Evolutionary conservation across 2,113 vertebrate genomes (phyloP).

Genomic region (Nyctibius bracteatus): DNA sequence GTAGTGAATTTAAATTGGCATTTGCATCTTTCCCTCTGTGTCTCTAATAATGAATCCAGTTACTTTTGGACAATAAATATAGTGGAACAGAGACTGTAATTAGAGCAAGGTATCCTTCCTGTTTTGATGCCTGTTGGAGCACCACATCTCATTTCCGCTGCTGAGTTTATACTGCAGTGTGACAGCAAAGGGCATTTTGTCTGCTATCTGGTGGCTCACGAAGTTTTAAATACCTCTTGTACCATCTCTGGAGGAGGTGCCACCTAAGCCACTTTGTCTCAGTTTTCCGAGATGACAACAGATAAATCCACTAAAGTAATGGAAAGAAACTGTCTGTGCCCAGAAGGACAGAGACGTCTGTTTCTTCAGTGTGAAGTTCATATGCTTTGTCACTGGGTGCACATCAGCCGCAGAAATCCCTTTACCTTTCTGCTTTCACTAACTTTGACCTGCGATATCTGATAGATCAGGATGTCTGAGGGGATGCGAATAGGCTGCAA

Average conservation of each 20-base stretch:
- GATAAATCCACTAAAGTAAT: neutral
- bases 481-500: neutral
- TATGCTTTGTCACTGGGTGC: neutral
- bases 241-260: neutral
- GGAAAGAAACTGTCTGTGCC: neutral
- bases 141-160: fast-evolving
- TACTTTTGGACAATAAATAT: neutral
- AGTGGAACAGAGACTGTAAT: neutral
- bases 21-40: neutral
- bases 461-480: neutral
- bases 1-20: neutral
- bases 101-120: neutral
- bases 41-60: neutral
- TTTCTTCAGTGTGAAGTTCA: neutral
- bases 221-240: neutral
- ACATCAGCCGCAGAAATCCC: neutral
- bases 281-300: neutral
- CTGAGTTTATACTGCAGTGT: neutral
- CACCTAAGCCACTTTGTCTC: neutral
- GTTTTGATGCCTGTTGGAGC: neutral
- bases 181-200: neutral
- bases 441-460: neutral
- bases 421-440: neutral
- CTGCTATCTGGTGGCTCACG: neutral
- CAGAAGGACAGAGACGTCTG: neutral